phyloP scores from a whole-genome alignment of 2,113 vertebrate genomes.

The Acinonyx jubatus region DNA sequence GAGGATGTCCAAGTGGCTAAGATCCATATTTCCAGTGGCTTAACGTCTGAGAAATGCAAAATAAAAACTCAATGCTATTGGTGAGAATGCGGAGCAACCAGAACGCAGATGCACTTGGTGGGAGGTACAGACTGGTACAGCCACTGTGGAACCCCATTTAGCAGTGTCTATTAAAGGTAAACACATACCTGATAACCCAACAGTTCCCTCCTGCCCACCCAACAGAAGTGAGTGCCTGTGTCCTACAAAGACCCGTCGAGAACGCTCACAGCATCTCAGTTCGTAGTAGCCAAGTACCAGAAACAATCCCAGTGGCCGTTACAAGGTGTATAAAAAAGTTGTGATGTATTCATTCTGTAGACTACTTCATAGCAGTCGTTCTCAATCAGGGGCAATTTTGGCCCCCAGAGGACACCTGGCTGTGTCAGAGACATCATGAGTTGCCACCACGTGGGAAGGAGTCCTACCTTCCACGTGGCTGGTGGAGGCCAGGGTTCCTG shows the following conservation, averaged over 20 bases:
- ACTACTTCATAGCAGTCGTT: accelerated
- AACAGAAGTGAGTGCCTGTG: accelerated
- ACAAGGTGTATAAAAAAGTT: too few species aligned
- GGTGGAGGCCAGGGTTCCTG: background rate
- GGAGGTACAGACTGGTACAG: background rate
- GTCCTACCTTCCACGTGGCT: background rate
- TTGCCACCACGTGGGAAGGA: background rate
- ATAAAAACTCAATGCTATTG: background rate
- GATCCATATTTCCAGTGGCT: background rate
- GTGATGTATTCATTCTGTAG: background rate
- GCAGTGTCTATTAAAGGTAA: background rate
- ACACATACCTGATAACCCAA: accelerated
- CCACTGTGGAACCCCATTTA: background rate
- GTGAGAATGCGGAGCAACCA: accelerated
- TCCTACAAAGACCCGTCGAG: background rate
- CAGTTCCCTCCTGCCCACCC: background rate
- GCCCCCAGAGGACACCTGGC: background rate
- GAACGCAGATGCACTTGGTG: background rate
- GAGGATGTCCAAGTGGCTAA: background rate
- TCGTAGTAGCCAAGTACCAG: accelerated
- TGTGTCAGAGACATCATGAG: accelerated
- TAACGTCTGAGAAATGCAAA: background rate
- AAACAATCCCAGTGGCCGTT: background rate
- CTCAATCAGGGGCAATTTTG: background rate
- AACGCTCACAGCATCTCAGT: background rate